A percentile compares a stretch with the other conserved stretches of the same genome.
Evolutionary conservation across 2,113 vertebrate species (phyloP).

Genomic region (Vidua chalybeata): DNA sequence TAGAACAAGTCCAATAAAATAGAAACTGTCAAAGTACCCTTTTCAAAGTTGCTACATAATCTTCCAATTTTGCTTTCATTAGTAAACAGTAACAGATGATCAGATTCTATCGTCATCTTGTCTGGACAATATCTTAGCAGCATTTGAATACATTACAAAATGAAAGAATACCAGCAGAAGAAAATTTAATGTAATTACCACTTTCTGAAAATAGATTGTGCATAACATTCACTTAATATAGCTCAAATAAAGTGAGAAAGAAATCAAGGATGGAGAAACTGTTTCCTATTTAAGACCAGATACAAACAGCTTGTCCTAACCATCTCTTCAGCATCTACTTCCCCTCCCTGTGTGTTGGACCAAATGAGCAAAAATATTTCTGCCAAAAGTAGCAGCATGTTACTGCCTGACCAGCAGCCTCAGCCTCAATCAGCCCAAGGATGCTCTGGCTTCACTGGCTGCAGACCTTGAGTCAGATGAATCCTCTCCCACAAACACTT

Average conservation of each 20-base stretch:
- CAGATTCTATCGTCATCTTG: slow-evolving; percentile 55
- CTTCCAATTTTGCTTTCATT: slow-evolving; percentile 64
- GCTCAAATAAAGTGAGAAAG: slow-evolving; percentile 30
- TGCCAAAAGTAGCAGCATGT: neutral
- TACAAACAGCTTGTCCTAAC: slow-evolving; percentile 28
- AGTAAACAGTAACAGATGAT: slow-evolving; percentile 64
- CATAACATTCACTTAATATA: slow-evolving; percentile 45
- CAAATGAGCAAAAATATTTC: neutral
- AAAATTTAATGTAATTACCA: slow-evolving; percentile 48
- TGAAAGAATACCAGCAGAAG: slow-evolving; percentile 41
- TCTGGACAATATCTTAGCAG: slow-evolving; percentile 60
- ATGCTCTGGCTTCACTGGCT: neutral
- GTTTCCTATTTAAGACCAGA: slow-evolving; percentile 13
- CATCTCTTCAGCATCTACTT: neutral
- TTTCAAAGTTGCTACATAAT: slow-evolving; percentile 53
- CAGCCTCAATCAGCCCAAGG: neutral
- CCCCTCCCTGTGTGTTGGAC: neutral
- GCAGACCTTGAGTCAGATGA: neutral
- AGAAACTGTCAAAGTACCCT: slow-evolving; percentile 45
- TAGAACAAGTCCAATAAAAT: slow-evolving; percentile 55
- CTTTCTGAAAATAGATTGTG: slow-evolving; percentile 45
- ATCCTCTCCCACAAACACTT: neutral
- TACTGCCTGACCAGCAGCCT: neutral
- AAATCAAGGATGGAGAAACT: slow-evolving; percentile 18
- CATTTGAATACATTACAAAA: slow-evolving; percentile 53